These are phyloP conservation scores for Enoplosus armatus DNA, from an alignment of 2,797 vertebrate genomes.

Conservation along the genomic window DNA sequence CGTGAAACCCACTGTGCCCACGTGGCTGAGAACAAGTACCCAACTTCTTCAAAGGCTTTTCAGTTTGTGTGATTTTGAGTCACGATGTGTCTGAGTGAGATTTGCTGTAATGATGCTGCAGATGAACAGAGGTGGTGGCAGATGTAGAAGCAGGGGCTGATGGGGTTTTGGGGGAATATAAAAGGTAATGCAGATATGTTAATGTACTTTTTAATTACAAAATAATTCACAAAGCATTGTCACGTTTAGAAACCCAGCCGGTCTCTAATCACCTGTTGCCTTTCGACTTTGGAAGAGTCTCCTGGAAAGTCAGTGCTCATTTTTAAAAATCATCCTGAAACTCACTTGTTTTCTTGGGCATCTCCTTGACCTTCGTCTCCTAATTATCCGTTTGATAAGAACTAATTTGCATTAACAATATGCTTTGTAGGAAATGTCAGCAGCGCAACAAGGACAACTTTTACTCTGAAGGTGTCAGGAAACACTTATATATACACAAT, in stretches of 20 bases:
- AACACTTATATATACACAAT: too few species aligned
- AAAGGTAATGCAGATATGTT: background rate
- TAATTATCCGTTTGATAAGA: background rate
- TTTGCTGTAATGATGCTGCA: background rate
- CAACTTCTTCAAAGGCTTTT: slow-evolving; percentile 46
- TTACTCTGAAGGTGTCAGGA: background rate
- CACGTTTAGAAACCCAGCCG: background rate
- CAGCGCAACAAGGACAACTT: background rate
- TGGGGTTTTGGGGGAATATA: background rate
- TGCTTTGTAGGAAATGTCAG: too few species aligned
- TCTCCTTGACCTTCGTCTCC: background rate
- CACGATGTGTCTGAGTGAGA: background rate
- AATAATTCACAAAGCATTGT: background rate
- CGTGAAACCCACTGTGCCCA: slow-evolving; percentile 30
- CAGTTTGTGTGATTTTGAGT: background rate
- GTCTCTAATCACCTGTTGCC: background rate
- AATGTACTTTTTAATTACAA: background rate
- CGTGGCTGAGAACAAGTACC: slow-evolving; percentile 6
- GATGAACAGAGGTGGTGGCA: background rate
- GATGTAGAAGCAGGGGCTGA: background rate
- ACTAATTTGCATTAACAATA: background rate
- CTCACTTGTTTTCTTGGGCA: background rate
- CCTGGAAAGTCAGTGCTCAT: background rate
- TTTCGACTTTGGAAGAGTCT: background rate
- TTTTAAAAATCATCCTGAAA: background rate